Conservation (phyloP, 2,888 invertebrate species). For the Nymphalis polychloros region DNA sequence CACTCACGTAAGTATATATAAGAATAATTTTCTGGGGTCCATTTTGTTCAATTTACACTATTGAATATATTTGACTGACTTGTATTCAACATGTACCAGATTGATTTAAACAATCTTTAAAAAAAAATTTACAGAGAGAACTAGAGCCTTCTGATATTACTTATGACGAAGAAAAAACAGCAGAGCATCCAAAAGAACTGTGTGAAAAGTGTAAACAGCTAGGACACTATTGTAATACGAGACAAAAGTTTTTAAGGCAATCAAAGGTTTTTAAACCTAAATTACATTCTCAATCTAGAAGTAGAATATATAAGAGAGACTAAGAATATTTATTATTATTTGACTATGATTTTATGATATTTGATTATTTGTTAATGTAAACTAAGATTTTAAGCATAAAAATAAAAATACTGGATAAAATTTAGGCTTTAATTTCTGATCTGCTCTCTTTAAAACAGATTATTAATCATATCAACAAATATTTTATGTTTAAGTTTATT, state of each 20-base stretch:
- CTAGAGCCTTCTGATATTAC: slow-evolving; percentile 44
- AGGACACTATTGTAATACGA: slow-evolving; percentile 42
- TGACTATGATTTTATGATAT: background rate
- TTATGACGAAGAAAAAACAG: slow-evolving; percentile 23
- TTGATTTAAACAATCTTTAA: too few relatives aligned
- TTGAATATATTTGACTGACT: background rate
- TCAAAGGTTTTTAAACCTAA: background rate
- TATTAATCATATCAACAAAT: slow-evolving; percentile 48
- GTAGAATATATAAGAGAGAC: background rate
- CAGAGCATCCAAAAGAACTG: slow-evolving; percentile 48
- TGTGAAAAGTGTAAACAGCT: slow-evolving; percentile 54
- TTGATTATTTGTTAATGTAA: background rate
- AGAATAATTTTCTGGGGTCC: too few relatives aligned
- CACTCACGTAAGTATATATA: too few relatives aligned
- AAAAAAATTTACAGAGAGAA: slow-evolving; percentile 47
- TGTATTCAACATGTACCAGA: background rate
- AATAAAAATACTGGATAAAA: slow-evolving; percentile 11
- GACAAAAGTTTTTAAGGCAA: background rate
- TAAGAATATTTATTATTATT: background rate
- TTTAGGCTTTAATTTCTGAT: slow-evolving; percentile 21
- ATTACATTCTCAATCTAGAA: background rate
- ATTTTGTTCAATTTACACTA: too few relatives aligned
- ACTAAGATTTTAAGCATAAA: background rate
- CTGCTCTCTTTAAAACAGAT: slow-evolving; percentile 27
- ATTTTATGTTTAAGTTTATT: slow-evolving; percentile 47